A percentile compares a stretch with the other conserved stretches of the same genome.
phyloP scores from a whole-genome alignment of 2,113 vertebrate species.

The Lepisosteus osseus region DNA sequence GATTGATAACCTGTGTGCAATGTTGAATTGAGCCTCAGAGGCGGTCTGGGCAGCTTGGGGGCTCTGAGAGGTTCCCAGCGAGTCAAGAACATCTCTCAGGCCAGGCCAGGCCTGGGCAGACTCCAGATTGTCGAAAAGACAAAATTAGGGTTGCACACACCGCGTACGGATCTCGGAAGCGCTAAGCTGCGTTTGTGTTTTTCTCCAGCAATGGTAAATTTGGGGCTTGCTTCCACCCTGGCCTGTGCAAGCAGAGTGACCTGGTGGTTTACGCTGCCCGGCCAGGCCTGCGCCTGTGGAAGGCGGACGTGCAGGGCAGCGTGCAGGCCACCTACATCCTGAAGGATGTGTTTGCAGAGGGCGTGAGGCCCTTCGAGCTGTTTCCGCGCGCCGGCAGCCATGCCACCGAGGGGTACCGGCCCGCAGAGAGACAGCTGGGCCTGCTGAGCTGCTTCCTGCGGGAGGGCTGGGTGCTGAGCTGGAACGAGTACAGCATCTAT shows the following conservation, averaged over 20 bases:
- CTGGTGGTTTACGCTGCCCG: slow-evolving; percentile 83
- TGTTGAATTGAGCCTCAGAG: too few relatives aligned
- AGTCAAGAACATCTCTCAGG: too few relatives aligned
- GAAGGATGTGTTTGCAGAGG: slow-evolving; percentile 76
- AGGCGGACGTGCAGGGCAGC: slow-evolving; percentile 77
- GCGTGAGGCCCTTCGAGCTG: slow-evolving; percentile 80
- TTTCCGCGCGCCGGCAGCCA: slow-evolving; percentile 73
- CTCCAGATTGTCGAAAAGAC: too few relatives aligned
- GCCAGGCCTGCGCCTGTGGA: slow-evolving; percentile 92
- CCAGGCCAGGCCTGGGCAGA: too few relatives aligned
- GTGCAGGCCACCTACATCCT: slow-evolving; percentile 88
- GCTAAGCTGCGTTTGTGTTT: not conserved
- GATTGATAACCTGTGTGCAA: too few relatives aligned
- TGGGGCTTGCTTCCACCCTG: slow-evolving; percentile 92
- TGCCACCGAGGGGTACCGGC: slow-evolving; percentile 57
- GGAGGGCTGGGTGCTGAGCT: slow-evolving; percentile 91
- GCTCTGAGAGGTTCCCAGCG: too few relatives aligned
- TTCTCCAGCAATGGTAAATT: slow-evolving; percentile 81
- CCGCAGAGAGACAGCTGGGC: slow-evolving; percentile 81
- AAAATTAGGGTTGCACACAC: too few relatives aligned
- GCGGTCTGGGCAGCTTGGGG: too few relatives aligned
- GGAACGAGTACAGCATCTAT: slow-evolving; percentile 94
- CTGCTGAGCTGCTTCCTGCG: slow-evolving; percentile 80
- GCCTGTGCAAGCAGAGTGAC: slow-evolving; percentile 90
- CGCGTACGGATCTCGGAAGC: too few relatives aligned